Conservation (phyloP, 2,113 vertebrate species). For the Macquaria australasica region DNA sequence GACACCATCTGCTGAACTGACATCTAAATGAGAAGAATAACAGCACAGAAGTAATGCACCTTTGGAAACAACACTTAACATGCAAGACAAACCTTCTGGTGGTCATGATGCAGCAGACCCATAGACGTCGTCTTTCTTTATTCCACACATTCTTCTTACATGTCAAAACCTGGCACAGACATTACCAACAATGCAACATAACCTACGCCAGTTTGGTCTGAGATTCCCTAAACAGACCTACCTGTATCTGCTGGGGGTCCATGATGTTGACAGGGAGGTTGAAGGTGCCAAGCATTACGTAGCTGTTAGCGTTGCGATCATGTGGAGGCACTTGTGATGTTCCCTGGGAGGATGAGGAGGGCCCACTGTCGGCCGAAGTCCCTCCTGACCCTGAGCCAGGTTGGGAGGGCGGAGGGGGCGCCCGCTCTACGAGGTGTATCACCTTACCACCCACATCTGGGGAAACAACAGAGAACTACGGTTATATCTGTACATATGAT, state of each 20-base stretch:
- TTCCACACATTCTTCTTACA: neutral
- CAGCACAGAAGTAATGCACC: slow-evolving; percentile 14
- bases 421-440: slow-evolving; percentile 93
- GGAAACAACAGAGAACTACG: neutral
- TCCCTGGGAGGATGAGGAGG: slow-evolving; percentile 83
- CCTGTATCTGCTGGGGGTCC: slow-evolving; percentile 88
- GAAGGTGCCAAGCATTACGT: slow-evolving; percentile 95
- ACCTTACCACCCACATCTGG: slow-evolving; percentile 94
- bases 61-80: neutral
- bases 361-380: slow-evolving; percentile 77
- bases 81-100: neutral
- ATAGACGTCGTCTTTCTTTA: no score
- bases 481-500: neutral
- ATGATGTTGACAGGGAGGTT: slow-evolving; percentile 93
- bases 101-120: no score
- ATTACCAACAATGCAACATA: neutral
- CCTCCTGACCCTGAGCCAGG: slow-evolving; percentile 85
- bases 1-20: slow-evolving; percentile 88
- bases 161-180: neutral
- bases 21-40: slow-evolving; percentile 72
- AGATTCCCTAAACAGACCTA: slow-evolving; percentile 19
- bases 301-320: slow-evolving; percentile 94
- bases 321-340: slow-evolving; percentile 83
- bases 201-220: neutral
- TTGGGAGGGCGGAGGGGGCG: slow-evolving; percentile 90